Evolutionary conservation across 1,140 invertebrate species (phyloP).

Genomic region (Holcopasites calliopsidis): DNA sequence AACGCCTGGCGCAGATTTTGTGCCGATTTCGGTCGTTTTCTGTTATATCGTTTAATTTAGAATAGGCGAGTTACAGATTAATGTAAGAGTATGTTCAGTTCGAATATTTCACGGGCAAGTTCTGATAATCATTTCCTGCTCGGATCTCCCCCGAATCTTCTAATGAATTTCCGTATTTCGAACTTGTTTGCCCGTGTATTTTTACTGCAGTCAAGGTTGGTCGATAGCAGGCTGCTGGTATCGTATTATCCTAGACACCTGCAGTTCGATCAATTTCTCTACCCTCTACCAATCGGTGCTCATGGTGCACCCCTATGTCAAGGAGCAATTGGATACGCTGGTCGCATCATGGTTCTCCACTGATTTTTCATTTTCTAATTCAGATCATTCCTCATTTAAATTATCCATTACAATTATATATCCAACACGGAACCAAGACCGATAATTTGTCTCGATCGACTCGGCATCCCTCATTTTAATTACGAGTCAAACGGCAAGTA

Average conservation of each 20-base stretch:
- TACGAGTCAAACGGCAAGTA: background rate
- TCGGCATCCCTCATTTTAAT: background rate
- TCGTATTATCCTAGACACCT: conserved; percentile 66
- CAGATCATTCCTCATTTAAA: background rate
- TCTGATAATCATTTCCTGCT: background rate
- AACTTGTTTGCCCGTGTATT: conserved; percentile 13
- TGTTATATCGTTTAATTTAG: background rate
- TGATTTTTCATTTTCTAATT: background rate
- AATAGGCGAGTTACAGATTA: background rate
- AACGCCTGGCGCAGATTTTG: too few species aligned
- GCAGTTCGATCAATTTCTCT: conserved; percentile 77
- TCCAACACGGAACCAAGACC: too few species aligned
- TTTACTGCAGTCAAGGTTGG: conserved; percentile 45
- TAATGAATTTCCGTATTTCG: background rate
- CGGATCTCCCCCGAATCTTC: background rate
- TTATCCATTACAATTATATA: too few species aligned
- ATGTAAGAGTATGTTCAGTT: background rate
- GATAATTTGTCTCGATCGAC: background rate
- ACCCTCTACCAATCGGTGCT: conserved; percentile 39
- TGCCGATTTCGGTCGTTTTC: background rate
- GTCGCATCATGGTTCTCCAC: background rate
- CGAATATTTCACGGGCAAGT: background rate
- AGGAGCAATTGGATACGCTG: background rate
- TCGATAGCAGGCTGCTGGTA: conserved; percentile 53
- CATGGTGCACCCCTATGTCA: conserved; percentile 28